phyloP scores from a whole-genome alignment of 2,113 vertebrate species.

The Nestor notabilis region DNA sequence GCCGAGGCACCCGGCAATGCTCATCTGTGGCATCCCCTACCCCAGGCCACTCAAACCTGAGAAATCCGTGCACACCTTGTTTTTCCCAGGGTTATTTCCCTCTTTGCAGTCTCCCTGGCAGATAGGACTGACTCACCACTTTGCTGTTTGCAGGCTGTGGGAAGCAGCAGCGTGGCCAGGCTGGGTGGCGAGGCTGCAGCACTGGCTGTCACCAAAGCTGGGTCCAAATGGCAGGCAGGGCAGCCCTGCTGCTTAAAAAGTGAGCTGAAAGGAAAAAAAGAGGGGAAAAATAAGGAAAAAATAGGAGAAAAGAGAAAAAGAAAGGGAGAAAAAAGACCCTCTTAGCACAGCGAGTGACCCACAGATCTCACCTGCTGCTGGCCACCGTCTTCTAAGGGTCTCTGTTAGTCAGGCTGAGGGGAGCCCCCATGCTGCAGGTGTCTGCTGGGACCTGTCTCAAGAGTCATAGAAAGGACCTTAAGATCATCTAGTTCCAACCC shows the following conservation, averaged over 20 bases:
- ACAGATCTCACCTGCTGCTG: neutral
- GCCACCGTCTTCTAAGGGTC: neutral
- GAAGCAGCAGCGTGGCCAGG: rapidly evolving
- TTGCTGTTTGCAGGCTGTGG: rapidly evolving
- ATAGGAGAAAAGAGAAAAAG: neutral
- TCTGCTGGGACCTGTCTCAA: rapidly evolving
- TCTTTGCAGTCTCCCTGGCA: too few relatives aligned
- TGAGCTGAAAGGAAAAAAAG: neutral
- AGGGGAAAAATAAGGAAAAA: rapidly evolving
- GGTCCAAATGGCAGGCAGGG: neutral
- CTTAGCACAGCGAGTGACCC: neutral
- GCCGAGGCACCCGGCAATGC: rapidly evolving
- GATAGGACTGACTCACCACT: neutral
- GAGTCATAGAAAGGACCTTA: too few relatives aligned
- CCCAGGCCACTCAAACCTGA: neutral
- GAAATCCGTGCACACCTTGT: neutral
- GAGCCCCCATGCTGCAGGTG: neutral
- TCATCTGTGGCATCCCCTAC: rapidly evolving
- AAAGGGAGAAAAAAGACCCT: neutral
- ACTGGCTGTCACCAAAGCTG: rapidly evolving
- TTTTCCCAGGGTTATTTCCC: neutral
- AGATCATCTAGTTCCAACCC: too few relatives aligned
- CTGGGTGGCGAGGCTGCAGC: neutral
- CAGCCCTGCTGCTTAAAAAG: neutral
- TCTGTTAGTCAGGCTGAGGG: neutral